phyloP scores from a whole-genome alignment of 1,140 invertebrate species.

The Drosophila bocki region DNA sequence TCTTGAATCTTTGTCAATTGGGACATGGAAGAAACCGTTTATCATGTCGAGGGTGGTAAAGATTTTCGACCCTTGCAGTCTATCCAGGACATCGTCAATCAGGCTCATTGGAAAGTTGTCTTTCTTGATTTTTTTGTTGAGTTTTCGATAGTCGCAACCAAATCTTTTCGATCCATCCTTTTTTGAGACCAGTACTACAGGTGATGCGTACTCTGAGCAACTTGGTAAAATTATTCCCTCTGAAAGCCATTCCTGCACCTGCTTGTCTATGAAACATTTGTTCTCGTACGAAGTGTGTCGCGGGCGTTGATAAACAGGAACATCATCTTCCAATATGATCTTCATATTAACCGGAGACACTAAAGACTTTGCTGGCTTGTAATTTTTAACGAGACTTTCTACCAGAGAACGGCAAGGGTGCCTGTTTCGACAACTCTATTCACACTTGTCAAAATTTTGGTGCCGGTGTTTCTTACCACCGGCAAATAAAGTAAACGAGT shows the following conservation, averaged over 20 bases:
- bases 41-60: background rate
- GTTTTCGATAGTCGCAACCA: background rate
- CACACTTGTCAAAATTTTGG: no score
- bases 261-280: background rate
- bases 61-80: background rate
- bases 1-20: background rate
- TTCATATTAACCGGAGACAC: no score
- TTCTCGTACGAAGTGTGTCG: background rate
- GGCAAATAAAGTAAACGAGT: no score
- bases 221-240: background rate
- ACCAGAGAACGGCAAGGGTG: no score
- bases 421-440: no score
- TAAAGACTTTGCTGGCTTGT: no score
- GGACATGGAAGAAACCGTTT: slow-evolving; percentile 1
- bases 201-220: background rate
- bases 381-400: no score
- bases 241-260: background rate
- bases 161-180: background rate
- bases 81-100: background rate
- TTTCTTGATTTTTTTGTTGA: background rate
- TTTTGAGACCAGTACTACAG: background rate
- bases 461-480: no score
- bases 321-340: background rate
- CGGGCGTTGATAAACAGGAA: background rate
- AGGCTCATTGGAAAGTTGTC: background rate